Conservation (phyloP, 2,797 vertebrate genomes). For the Acanthopagrus latus region DNA sequence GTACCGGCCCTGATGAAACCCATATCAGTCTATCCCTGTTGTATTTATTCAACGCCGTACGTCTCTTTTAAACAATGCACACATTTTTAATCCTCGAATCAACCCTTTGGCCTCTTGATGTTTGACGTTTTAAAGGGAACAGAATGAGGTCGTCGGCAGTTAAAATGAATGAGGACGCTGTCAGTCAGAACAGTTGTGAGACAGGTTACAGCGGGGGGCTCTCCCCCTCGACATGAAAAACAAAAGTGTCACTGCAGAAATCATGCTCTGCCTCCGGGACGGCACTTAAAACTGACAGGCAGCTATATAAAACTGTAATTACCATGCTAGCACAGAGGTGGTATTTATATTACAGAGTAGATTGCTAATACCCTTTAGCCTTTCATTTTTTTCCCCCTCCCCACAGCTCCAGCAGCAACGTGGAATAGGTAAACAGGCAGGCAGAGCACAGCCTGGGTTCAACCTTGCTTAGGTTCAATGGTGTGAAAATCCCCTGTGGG, state of each 20-base stretch:
- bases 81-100: background rate
- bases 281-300: conserved; percentile 57
- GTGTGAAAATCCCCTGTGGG: conserved; percentile 81
- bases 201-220: conserved; percentile 40
- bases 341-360: conserved; percentile 73
- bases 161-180: conserved; percentile 31
- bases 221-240: conserved; percentile 24
- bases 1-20: too few relatives aligned
- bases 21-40: background rate
- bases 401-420: conserved; percentile 24
- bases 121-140: conserved; percentile 1
- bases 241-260: conserved; percentile 44
- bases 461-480: conserved; percentile 68
- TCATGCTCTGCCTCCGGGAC: conserved; percentile 45
- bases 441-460: conserved; percentile 55
- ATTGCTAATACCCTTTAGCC: conserved; percentile 64
- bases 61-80: background rate
- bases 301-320: conserved; percentile 70
- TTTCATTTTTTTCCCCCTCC: conserved; percentile 12
- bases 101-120: background rate
- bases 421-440: conserved; percentile 50
- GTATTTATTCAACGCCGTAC: background rate
- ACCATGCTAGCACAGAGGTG: conserved; percentile 48
- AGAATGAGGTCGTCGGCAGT: background rate
- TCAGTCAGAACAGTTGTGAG: conserved; percentile 55